Base-by-base conservation (phyloP, 2,113 vertebrate genomes). In the Pteropus alecto region DNA sequence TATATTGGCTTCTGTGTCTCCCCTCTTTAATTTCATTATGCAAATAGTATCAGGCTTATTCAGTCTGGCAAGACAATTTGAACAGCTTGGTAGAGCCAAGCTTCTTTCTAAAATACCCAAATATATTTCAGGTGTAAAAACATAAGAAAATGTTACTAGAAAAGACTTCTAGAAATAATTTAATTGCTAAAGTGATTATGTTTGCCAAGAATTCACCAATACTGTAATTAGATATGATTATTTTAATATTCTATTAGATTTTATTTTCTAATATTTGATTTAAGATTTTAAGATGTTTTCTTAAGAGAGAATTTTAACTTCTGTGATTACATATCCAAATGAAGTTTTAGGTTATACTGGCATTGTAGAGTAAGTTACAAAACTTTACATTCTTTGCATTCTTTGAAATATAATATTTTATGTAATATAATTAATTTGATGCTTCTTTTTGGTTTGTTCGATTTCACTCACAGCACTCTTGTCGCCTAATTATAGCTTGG, bases 251-350 rank as follows among this genome's bases (percentile, higher is more conserved):
- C 26, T 21, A 13, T 41, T 79, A 24, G 15, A 79, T 16, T 30
- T 93, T 16, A 93, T 38, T 92, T 87, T 87, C 14, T 68, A 68
- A 83, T 51, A 87, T 76, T 83, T 82, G 18, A 87, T 74, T n/a
- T 73, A 63, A 67, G 9, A 68, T 54, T 84, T 83, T 46, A 46
- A 10, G 33, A 28, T 46, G 11, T 63, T 35, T 65, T 76, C 8
- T 60, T n/a, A 68, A 38, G 8, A 73, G 15, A n/a, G 0, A 68
- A 68, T 82, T 87, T 88, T 30, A 38, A 68, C 6, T 60, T 93
- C 46, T 24, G 1, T 93, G 63, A n/a, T 78, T 61, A 85, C 51
- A 41, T 76, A 46, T 10, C 21, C 41, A 83, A 61, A 84, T 77
- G 33, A 43, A 73, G 14, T 38, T 86, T 73, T 71, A 46, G 16